Evolutionary conservation across 2,797 vertebrate genomes (phyloP).

Genomic region (Muscicapa comitata): DNA sequence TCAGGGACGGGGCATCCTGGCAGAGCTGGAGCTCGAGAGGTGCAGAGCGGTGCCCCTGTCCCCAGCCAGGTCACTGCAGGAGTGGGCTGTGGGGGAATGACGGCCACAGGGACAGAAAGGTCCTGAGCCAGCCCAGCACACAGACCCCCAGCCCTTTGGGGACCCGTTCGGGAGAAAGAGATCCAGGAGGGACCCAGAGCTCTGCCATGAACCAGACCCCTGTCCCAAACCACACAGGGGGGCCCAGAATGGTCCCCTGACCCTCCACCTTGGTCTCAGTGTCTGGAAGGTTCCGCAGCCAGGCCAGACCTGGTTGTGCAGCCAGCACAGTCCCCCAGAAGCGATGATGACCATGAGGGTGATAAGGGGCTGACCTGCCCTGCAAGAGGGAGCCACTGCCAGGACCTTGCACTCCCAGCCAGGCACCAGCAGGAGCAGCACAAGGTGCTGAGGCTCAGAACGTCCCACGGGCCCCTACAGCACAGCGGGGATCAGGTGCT

Average conservation of each 20-base stretch:
- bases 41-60: not conserved
- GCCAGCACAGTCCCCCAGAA: not conserved
- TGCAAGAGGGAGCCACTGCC: not conserved
- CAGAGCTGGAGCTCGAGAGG: not conserved
- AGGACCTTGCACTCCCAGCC: not conserved
- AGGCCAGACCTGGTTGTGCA: not conserved
- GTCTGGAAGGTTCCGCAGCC: not conserved
- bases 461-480: not conserved
- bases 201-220: not conserved
- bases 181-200: not conserved
- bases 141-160: too few species aligned
- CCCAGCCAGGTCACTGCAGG: not conserved
- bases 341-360: not conserved
- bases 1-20: not conserved
- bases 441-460: fast-evolving
- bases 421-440: not conserved
- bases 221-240: not conserved
- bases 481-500: not conserved
- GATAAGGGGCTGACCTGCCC: not conserved
- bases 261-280: too few species aligned
- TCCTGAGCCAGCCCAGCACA: fast-evolving
- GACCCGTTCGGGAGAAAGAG: not conserved
- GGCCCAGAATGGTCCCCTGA: not conserved
- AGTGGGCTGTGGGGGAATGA: fast-evolving
- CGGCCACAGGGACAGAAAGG: too few species aligned